Conservation (phyloP, 2,888 invertebrate species). For the Eilema griseolum region DNA sequence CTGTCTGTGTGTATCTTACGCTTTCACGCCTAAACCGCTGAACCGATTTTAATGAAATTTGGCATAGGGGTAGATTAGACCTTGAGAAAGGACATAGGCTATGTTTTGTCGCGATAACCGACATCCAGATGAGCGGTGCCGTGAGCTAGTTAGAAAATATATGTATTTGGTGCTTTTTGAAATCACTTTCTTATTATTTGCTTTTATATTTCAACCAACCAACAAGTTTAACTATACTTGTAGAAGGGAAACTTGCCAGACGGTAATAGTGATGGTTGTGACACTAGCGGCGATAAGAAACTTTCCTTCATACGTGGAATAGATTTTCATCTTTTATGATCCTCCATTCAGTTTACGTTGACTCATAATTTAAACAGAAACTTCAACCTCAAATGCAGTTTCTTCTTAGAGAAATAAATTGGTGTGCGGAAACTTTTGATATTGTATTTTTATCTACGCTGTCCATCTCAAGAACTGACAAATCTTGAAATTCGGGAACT, state of each 20-base stretch:
- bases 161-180: neutral
- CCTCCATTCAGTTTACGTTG: slow-evolving; percentile 8
- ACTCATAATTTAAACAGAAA: slow-evolving; percentile 17
- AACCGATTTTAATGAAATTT: too few species aligned
- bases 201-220: neutral
- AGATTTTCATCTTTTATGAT: slow-evolving; percentile 18
- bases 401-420: slow-evolving; percentile 6
- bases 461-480: neutral
- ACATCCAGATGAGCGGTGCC: too few species aligned
- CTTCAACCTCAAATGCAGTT: slow-evolving; percentile 11
- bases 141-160: neutral
- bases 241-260: slow-evolving; percentile 20
- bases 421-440: neutral
- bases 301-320: slow-evolving; percentile 18
- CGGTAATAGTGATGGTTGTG: slow-evolving; percentile 18
- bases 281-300: slow-evolving; percentile 7
- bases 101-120: too few species aligned
- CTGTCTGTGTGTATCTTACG: too few species aligned
- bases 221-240: slow-evolving; percentile 1
- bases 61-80: too few species aligned
- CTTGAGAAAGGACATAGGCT: too few species aligned
- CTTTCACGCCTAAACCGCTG: too few species aligned
- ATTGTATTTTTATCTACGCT: slow-evolving; percentile 8
- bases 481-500: neutral
- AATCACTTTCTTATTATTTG: slow-evolving; percentile 2